These are phyloP conservation scores for Corythoichthys intestinalis DNA, from an alignment of 2,113 vertebrate species.

Conservation along the genomic window DNA sequence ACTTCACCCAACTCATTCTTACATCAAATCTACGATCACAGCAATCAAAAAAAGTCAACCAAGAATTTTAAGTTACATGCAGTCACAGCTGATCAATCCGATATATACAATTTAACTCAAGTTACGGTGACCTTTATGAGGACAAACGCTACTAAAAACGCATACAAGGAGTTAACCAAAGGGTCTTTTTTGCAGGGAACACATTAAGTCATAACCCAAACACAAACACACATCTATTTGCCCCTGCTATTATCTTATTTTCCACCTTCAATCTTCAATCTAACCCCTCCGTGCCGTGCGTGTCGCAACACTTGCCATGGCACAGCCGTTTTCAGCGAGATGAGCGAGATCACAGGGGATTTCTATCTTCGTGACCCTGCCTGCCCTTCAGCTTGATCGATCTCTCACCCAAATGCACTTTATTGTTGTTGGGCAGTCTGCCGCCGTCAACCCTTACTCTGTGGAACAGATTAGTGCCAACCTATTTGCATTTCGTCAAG, in stretches of 20 bases:
- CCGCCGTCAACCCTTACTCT: conserved; percentile 28
- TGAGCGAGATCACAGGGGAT: conserved; percentile 63
- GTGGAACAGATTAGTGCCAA: conserved; percentile 33
- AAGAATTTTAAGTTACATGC: no score
- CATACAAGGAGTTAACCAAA: neutral
- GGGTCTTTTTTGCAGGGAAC: neutral
- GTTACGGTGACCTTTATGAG: neutral
- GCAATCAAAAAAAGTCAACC: no score
- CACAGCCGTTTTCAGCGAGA: conserved; percentile 52
- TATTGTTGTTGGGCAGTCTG: conserved; percentile 57
- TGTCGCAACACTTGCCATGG: conserved; percentile 41
- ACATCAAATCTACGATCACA: no score
- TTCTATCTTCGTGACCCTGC: conserved; percentile 53
- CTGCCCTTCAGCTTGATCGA: conserved; percentile 58
- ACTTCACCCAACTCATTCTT: no score
- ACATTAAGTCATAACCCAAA: neutral
- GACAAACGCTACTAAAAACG: neutral
- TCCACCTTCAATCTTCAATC: conserved; percentile 13
- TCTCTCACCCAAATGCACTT: conserved; percentile 49
- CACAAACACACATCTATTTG: neutral
- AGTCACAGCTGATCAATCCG: no score
- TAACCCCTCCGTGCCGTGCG: conserved; percentile 23
- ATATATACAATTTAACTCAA: neutral
- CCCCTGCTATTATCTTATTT: neutral
- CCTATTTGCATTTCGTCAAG: conserved; percentile 40